Percentiles rank a stretch among this genome's conserved stretches.
Evolutionary conservation across 1,140 invertebrate species (phyloP).

Genomic region (Cylas formicarius): DNA sequence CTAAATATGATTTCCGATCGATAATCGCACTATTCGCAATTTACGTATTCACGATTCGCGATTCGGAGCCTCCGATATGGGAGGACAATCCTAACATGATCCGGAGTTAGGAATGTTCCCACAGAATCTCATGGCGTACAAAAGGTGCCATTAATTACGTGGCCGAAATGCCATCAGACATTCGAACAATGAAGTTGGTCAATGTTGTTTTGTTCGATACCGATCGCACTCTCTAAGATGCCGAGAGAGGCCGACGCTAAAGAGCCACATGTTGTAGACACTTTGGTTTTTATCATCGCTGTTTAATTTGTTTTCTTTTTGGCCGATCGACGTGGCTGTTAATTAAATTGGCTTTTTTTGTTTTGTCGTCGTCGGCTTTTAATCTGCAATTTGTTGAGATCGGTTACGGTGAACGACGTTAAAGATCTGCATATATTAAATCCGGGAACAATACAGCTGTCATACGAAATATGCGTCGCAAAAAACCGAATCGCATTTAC

Average conservation of each 20-base stretch:
- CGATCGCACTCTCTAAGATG: constrained; percentile 24
- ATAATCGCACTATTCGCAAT: too few species aligned
- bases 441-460: too few species aligned
- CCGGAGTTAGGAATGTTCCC: constrained; percentile 24
- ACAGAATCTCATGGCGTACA: constrained; percentile 17
- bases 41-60: too few species aligned
- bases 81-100: constrained; percentile 6
- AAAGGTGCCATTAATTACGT: constrained; percentile 27
- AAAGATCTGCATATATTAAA: too few species aligned
- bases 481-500: too few species aligned
- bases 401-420: too few species aligned
- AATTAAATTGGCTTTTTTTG: too few species aligned
- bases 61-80: too few species aligned
- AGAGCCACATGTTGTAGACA: constrained; percentile 19
- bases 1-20: too few species aligned
- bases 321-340: constrained; percentile 16
- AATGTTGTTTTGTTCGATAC: constrained; percentile 23
- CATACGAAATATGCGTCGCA: too few species aligned
- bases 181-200: constrained; percentile 26
- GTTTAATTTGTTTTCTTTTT: background rate
- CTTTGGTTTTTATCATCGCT: constrained; percentile 14
- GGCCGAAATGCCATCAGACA: constrained; percentile 24
- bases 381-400: too few species aligned
- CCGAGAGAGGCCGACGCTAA: constrained; percentile 17
- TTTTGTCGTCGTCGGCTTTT: too few species aligned